A percentile compares a stretch with the other conserved stretches of the same genome.
phyloP scores from a whole-genome alignment of 2,113 vertebrate species.

The Eretmochelys imbricata region DNA sequence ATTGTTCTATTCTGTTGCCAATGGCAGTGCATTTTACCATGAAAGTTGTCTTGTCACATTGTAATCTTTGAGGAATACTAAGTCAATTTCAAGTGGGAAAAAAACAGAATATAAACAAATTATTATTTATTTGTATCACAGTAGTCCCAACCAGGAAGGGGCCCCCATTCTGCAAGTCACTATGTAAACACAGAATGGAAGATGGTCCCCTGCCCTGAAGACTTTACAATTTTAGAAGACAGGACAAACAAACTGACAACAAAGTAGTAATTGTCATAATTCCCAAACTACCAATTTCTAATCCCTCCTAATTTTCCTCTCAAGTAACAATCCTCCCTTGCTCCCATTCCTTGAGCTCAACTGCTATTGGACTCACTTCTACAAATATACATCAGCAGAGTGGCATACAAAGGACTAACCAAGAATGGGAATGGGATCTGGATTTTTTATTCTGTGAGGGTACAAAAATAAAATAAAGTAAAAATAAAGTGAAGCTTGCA shows the following conservation, averaged over 20 bases:
- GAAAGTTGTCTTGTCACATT: constrained; percentile 2
- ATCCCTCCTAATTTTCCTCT: not conserved
- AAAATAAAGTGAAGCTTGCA: not conserved
- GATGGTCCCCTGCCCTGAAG: not conserved
- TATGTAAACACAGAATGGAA: not conserved
- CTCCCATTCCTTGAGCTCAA: not conserved
- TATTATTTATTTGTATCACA: not conserved
- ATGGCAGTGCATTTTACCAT: constrained; percentile 7
- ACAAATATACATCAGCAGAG: not conserved
- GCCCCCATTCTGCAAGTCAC: not conserved
- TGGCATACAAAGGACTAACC: not conserved
- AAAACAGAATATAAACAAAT: not conserved
- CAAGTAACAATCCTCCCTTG: not conserved
- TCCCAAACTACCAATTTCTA: not conserved
- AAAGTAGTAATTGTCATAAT: not conserved
- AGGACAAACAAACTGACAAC: not conserved
- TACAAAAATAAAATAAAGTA: not conserved
- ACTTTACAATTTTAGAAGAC: not conserved
- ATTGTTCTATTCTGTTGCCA: constrained; percentile 23
- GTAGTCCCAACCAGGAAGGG: not conserved
- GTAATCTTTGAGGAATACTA: no score
- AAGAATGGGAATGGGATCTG: not conserved
- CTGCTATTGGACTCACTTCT: not conserved
- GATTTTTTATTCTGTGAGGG: not conserved
- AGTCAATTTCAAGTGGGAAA: not conserved